Base-by-base conservation (phyloP, 2,888 invertebrate genomes). In the Hirtodrosophila histrioides region DNA sequence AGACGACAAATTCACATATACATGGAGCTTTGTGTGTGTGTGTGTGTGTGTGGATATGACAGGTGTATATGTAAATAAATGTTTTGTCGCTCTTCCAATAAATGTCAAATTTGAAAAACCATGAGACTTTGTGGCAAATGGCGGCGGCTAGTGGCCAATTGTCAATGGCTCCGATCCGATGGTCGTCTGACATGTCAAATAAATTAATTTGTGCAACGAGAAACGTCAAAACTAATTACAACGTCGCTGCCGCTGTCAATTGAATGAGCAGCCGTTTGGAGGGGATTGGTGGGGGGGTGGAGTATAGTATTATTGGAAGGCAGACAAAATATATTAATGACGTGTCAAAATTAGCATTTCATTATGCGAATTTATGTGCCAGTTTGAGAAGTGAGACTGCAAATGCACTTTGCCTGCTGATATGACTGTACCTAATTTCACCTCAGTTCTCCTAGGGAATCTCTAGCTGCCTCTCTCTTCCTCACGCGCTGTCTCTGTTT, bases 331-430 rank as follows among this genome's bases (percentile, higher is more conserved):
- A 81, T 89, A 90, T 90, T 90, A 90, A 90, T 88, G 90, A 90
- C 88, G 89, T 89, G 90, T 89, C 90, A 90, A 89, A 90, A 90
- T 90, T 90, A 90, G 88, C 90, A 90, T 89, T 90, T 90, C 89
- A 90, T 88, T 90, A 88, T 77, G 70, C 56, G 72, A 70, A 76
- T 70, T 77, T 72, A 65, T 69, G 64, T 69, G 61, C 23, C 40
- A 45, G 37, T 45, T 45, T 56, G 39, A 36, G 41, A 54, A 39
- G 62, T 36, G 40, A 33, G 44, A 40, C 41, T 53, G 61, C 45
- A 50, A 75, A 64, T 66, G 68, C 54, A 69, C 40, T 51, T 17
- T 17, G 17, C 17, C 17, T 17, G 17, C 17, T 17, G 1, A n/a
- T 53, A 39, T 23, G n/a, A 37, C 37, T 9, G 23, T 43, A 10